These are phyloP conservation scores for Melangyna quadrimaculata DNA, from an alignment of 2,888 invertebrate genomes.

Conservation along the genomic window DNA sequence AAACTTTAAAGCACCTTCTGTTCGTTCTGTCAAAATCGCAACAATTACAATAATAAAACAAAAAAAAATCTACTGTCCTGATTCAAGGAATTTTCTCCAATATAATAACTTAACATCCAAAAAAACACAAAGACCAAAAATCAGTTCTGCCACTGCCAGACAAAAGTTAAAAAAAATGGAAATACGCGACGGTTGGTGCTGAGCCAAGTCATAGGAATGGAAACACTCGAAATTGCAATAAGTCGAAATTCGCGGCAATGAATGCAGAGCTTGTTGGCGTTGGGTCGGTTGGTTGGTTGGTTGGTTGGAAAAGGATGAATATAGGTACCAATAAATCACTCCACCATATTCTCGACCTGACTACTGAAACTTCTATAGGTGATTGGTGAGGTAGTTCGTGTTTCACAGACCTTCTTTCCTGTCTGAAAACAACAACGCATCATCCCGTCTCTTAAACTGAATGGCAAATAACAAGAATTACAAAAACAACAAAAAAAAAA, in stretches of 20 bases:
- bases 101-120: conserved; percentile 12
- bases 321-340: conserved; percentile 17
- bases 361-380: not conserved
- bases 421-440: not conserved
- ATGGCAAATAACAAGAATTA: not conserved
- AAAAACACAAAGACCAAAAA: conserved; percentile 7
- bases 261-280: not conserved
- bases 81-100: not conserved
- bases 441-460: not conserved
- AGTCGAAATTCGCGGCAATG: not conserved
- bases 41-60: not conserved
- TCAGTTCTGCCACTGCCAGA: not conserved
- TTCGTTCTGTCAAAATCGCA: not conserved
- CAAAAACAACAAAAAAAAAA: not conserved
- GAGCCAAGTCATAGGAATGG: not conserved
- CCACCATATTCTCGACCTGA: not conserved
- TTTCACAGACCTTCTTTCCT: not conserved
- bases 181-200: not conserved
- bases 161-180: conserved; percentile 10
- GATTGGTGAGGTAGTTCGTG: not conserved
- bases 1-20: not conserved
- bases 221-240: not conserved
- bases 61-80: not conserved
- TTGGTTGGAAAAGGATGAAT: not conserved
- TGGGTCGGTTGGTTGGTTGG: no score